These are phyloP conservation scores for Catonia carolina DNA, from an alignment of 2,888 invertebrate genomes.

Conservation along the genomic window DNA sequence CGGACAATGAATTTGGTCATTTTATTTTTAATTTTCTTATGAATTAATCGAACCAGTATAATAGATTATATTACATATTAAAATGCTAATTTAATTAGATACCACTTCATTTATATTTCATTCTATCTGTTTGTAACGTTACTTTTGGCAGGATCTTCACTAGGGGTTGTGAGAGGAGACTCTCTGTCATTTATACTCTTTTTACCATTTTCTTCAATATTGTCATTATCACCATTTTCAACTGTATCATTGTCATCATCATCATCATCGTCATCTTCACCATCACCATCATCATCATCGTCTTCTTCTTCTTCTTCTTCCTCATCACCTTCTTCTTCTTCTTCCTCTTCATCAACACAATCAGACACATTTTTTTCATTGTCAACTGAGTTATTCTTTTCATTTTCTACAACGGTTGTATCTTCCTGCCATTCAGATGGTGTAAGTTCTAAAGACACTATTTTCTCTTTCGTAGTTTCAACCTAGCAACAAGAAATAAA, in stretches of 20 bases:
- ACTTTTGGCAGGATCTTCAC: too few relatives aligned
- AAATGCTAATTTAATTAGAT: too few relatives aligned
- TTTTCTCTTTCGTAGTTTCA: conserved; percentile 86
- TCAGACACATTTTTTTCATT: not conserved
- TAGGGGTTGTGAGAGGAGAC: too few relatives aligned
- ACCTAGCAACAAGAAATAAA: conserved; percentile 54
- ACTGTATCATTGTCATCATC: not conserved
- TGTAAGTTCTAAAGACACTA: conserved; percentile 79
- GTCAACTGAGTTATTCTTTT: conserved; percentile 11
- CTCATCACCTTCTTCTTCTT: not conserved
- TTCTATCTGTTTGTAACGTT: too few relatives aligned
- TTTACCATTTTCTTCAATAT: conserved; percentile 1
- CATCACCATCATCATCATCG: conserved; percentile 20
- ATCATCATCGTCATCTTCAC: conserved; percentile 8
- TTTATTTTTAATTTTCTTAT: too few relatives aligned
- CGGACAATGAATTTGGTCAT: too few relatives aligned
- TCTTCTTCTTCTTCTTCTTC: conserved; percentile 15
- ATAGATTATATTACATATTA: too few relatives aligned
- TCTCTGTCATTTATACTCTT: not conserved
- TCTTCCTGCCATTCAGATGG: conserved; percentile 46
- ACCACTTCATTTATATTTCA: too few relatives aligned
- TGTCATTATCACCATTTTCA: not conserved
- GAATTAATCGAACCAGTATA: too few relatives aligned
- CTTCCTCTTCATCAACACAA: conserved; percentile 5
- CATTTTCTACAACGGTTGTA: conserved; percentile 16